These are phyloP conservation scores for Buceros bicornis DNA, from an alignment of 2,797 vertebrate genomes.

Conservation along the genomic window DNA sequence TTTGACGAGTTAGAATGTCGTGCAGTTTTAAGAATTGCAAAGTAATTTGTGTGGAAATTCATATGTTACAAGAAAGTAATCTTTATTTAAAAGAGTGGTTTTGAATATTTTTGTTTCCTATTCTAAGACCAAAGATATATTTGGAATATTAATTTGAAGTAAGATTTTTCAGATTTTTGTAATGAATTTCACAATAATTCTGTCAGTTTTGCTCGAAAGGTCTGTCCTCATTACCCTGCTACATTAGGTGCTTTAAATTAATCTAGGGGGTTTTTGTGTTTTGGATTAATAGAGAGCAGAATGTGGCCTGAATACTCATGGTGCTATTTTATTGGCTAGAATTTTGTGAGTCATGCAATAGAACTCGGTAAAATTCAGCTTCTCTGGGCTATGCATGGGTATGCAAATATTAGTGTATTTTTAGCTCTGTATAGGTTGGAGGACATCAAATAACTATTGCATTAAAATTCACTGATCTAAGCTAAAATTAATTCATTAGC, in stretches of 20 bases:
- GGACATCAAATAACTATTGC: neutral
- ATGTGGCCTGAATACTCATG: neutral
- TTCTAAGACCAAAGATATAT: neutral
- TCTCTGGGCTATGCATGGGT: neutral
- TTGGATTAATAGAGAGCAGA: neutral
- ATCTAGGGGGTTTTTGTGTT: accelerated
- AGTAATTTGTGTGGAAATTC: neutral
- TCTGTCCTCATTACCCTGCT: neutral
- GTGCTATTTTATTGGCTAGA: neutral
- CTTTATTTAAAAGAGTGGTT: neutral
- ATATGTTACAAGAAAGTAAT: neutral
- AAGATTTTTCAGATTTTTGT: neutral
- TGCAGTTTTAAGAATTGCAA: neutral
- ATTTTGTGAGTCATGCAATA: neutral
- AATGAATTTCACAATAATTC: neutral
- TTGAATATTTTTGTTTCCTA: neutral
- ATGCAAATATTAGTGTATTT: neutral
- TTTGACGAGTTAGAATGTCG: neutral
- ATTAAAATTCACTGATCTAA: neutral
- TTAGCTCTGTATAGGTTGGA: neutral
- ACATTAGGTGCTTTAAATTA: neutral
- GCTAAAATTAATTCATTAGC: neutral
- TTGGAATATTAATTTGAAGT: neutral
- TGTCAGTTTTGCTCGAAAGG: neutral
- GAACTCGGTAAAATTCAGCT: neutral